These are phyloP conservation scores for Cheiracanthium punctorium DNA, from an alignment of 2,888 invertebrate species.

Conservation along the genomic window DNA sequence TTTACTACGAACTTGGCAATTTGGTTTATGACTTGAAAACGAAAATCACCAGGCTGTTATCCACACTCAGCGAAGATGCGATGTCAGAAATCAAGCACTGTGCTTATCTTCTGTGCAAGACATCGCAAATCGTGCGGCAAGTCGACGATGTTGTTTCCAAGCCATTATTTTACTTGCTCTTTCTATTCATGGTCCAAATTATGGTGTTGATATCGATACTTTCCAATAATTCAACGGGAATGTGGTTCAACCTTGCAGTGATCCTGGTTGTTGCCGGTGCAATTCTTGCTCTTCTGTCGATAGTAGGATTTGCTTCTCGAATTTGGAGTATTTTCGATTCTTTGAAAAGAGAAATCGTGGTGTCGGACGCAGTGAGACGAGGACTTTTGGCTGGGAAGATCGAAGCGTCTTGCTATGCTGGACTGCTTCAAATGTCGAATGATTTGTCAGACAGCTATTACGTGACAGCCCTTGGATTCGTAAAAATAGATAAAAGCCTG, in stretches of 20 bases:
- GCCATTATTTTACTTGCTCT: slow-evolving; percentile 11
- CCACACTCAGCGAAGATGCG: not conserved
- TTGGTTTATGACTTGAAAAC: not conserved
- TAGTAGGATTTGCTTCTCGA: not conserved
- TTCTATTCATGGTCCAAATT: not conserved
- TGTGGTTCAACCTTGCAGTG: not conserved
- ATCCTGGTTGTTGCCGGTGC: not conserved
- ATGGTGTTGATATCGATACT: slow-evolving; percentile 6
- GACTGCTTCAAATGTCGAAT: not conserved
- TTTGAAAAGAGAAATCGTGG: not conserved
- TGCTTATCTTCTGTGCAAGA: not conserved
- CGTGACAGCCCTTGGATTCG: slow-evolving; percentile 34
- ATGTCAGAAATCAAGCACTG: not conserved
- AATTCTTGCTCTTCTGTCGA: not conserved
- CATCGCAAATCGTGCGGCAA: not conserved
- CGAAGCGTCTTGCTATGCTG: not conserved
- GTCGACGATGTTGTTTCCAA: slow-evolving; percentile 8
- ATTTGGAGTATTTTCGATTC: slow-evolving; percentile 6
- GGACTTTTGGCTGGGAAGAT: not conserved
- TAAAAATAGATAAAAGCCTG: slow-evolving; percentile 31
- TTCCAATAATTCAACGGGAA: not conserved
- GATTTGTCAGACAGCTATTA: not conserved
- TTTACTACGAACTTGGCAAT: slow-evolving; percentile 1
- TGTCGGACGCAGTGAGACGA: not conserved
- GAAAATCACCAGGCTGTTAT: not conserved